phyloP scores from a whole-genome alignment of 2,113 vertebrate species.

The Trochalopteron elliotii region DNA sequence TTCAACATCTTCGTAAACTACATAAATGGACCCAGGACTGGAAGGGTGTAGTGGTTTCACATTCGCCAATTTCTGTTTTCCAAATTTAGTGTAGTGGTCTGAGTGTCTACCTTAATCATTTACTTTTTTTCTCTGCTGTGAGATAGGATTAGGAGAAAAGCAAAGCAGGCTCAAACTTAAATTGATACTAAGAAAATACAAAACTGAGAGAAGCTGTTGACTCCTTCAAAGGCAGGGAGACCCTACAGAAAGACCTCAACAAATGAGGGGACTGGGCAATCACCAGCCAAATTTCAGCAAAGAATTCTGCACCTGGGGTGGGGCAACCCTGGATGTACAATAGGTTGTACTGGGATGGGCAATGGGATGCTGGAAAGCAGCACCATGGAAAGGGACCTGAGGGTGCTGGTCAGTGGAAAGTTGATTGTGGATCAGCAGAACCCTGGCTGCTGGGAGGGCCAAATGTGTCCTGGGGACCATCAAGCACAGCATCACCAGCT shows the following conservation, averaged over 20 bases:
- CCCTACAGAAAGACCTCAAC: not conserved
- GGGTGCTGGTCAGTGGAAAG: not conserved
- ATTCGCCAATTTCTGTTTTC: no score
- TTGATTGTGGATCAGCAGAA: not conserved
- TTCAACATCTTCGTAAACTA: not conserved
- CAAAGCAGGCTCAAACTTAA: no score
- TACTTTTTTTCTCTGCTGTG: no score
- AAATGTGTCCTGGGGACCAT: not conserved
- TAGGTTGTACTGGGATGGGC: not conserved
- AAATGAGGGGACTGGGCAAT: not conserved
- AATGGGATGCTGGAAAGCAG: not conserved
- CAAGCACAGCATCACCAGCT: not conserved
- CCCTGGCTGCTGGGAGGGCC: not conserved
- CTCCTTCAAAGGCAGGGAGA: not conserved
- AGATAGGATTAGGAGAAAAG: no score
- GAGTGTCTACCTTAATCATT: no score
- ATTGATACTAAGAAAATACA: not conserved
- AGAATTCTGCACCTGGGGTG: not conserved
- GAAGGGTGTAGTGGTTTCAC: not conserved
- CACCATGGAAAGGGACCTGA: not conserved
- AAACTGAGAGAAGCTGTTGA: not conserved
- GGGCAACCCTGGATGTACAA: not conserved
- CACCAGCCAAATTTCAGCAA: not conserved
- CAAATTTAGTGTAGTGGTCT: no score
- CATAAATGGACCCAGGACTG: not conserved